These are phyloP conservation scores for Rhinichthys klamathensis DNA, from an alignment of 2,113 vertebrate species.

Conservation along the genomic window DNA sequence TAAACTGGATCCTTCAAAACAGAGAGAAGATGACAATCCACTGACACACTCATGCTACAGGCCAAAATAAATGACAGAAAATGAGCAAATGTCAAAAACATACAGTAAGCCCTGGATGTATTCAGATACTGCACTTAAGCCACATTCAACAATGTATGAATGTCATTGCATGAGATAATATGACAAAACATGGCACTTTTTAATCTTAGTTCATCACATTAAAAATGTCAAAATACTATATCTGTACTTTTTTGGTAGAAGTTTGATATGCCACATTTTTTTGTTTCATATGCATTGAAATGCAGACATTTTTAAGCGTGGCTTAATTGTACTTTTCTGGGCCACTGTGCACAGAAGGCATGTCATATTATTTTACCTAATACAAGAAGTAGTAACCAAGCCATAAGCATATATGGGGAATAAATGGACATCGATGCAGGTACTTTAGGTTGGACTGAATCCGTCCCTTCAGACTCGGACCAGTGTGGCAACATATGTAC, in stretches of 20 bases:
- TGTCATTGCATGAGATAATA: too few species aligned
- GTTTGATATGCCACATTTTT: too few species aligned
- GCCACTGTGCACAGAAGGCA: not conserved
- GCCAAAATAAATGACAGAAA: not conserved
- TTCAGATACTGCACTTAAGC: not conserved
- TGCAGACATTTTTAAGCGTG: not conserved
- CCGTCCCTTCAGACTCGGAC: constrained; percentile 71
- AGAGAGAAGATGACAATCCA: constrained; percentile 24
- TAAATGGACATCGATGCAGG: constrained; percentile 69
- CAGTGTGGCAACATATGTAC: constrained; percentile 81
- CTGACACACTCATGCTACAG: not conserved
- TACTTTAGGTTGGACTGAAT: constrained; percentile 67
- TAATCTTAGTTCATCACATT: not conserved
- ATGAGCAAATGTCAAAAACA: not conserved
- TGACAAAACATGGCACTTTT: too few species aligned
- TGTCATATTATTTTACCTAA: constrained; percentile 79
- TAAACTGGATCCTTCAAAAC: constrained; percentile 63
- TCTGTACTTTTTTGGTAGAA: too few species aligned
- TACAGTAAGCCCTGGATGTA: not conserved
- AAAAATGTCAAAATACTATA: too few species aligned
- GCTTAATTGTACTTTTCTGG: not conserved
- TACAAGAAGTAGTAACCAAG: constrained; percentile 80
- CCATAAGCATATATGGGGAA: constrained; percentile 77
- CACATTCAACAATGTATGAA: not conserved
- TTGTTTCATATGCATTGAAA: not conserved